Evolutionary conservation across 2,113 vertebrate genomes (phyloP).

Genomic region (Cyprinodon tularosa): DNA sequence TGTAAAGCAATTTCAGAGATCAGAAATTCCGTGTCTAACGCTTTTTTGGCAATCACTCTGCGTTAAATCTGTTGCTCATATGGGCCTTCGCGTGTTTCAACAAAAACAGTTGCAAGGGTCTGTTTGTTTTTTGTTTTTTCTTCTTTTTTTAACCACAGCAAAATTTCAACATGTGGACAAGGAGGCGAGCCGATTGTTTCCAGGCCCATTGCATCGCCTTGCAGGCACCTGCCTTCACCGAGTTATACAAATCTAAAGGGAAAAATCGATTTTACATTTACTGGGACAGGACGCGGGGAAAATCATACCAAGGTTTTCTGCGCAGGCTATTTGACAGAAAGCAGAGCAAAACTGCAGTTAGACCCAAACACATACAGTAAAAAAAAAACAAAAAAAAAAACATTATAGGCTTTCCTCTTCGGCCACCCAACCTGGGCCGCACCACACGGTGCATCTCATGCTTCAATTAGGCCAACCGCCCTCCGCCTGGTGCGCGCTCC

Average conservation of each 20-base stretch:
- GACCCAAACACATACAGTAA: conserved; percentile 76
- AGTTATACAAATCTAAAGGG: conserved; percentile 95
- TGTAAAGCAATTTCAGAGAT: conserved; percentile 89
- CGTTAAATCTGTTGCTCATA: conserved; percentile 73
- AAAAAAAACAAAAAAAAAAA: conserved; percentile 38
- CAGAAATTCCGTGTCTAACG: conserved; percentile 76
- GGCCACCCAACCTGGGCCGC: conserved; percentile 74
- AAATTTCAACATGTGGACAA: conserved; percentile 12
- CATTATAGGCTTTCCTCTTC: conserved; percentile 68
- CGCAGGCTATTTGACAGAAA: conserved; percentile 92
- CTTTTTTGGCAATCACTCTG: conserved; percentile 70
- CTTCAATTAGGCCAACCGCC: conserved; percentile 94
- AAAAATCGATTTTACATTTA: conserved; percentile 96
- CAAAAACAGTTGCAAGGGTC: conserved; percentile 26
- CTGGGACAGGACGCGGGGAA: conserved; percentile 91
- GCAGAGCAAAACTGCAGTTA: conserved; percentile 85
- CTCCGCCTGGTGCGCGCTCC: conserved; percentile 94
- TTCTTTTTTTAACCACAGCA: conserved; percentile 24
- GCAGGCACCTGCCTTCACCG: conserved; percentile 83
- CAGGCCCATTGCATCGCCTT: conserved; percentile 40
- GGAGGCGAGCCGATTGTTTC: conserved; percentile 27
- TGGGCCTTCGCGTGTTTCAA: conserved; percentile 35
- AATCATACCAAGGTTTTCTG: conserved; percentile 90
- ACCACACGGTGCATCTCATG: conserved; percentile 86
- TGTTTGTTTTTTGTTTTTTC: conserved; percentile 5